Base-by-base conservation (phyloP, 2,888 invertebrate species). In the Pediacus dermestoides region DNA sequence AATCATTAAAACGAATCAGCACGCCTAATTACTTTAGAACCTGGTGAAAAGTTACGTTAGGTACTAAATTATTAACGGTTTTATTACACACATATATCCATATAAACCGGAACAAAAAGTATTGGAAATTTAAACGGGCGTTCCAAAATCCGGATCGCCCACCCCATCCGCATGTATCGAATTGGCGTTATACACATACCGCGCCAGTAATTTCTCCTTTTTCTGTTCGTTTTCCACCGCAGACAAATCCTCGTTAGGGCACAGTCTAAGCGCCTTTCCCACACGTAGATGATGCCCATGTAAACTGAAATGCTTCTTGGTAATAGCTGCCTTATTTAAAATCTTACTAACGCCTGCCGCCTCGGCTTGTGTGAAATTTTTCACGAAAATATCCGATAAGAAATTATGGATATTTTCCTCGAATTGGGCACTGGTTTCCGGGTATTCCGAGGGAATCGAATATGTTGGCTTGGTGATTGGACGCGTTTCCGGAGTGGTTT, bases 71-170 rank as follows among this genome's bases (percentile, higher is more conserved):
- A n/a, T n/a, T n/a, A n/a, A n/a, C n/a, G n/a, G n/a, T n/a, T n/a
- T n/a, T n/a, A n/a, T n/a, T n/a, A n/a, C n/a, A n/a, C n/a, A n/a
- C n/a, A n/a, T n/a, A n/a, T n/a, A n/a, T n/a, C n/a, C n/a, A n/a
- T n/a, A n/a, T n/a, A n/a, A n/a, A n/a, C n/a, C n/a, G n/a, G n/a
- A n/a, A n/a, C n/a, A 18, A 18, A 18, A 18, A 18, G 21, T 18
- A 18, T 18, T 18, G n/a, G 21, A 18, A 26, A 26, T 8, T 31
- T 74, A 81, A 52, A 81, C 81, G 7, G 81, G 81, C 2, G 81
- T 81, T 48, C 81, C 81, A 64, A 81, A 81, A 69, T 79, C 80
- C 0, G 81, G 80, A 68, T 81, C 80, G 0, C 81, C 81, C 52
- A 78, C 75, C 27, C 80, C 80, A 47, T 73, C 73, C 2, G 68